Conservation (phyloP, 1,140 invertebrate genomes). For the Achroia grisella region DNA sequence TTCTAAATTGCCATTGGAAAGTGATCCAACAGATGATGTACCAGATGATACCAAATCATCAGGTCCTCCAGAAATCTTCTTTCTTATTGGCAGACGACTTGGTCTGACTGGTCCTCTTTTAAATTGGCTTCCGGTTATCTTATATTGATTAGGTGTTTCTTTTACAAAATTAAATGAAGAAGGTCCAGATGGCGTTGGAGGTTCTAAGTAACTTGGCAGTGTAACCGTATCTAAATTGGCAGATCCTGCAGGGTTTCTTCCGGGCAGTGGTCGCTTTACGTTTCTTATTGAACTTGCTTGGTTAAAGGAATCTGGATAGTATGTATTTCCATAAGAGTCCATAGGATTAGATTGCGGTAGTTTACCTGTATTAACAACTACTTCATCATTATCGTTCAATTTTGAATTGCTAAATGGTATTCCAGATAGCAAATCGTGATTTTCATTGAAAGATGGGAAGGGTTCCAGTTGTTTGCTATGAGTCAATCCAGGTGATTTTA, state of each 20-base stretch:
- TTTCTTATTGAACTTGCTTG: slow-evolving; percentile 57
- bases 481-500: slow-evolving; percentile 41
- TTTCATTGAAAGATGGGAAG: slow-evolving; percentile 44
- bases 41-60: slow-evolving; percentile 61
- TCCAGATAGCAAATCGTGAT: slow-evolving; percentile 50
- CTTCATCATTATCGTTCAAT: slow-evolving; percentile 41
- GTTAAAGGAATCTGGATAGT: slow-evolving; percentile 56
- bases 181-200: slow-evolving; percentile 53
- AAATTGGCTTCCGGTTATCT: slow-evolving; percentile 36
- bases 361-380: slow-evolving; percentile 15
- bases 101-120: slow-evolving; percentile 53
- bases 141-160: slow-evolving; percentile 42
- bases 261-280: slow-evolving; percentile 45
- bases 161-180: slow-evolving; percentile 45
- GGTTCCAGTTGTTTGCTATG: slow-evolving; percentile 43
- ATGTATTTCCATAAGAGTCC: slow-evolving; percentile 61
- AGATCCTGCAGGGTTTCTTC: slow-evolving; percentile 31
- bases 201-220: slow-evolving; percentile 66
- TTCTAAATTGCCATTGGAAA: slow-evolving; percentile 35
- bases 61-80: slow-evolving; percentile 52
- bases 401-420: slow-evolving; percentile 35
- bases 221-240: slow-evolving; percentile 37
- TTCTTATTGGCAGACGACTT: slow-evolving; percentile 54
- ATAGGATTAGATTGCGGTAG: slow-evolving; percentile 30
- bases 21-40: slow-evolving; percentile 47